A percentile compares a stretch with the other conserved stretches of the same genome.
Evolutionary conservation across 2,113 vertebrate species (phyloP).

Genomic region (Bothrops jararaca): DNA sequence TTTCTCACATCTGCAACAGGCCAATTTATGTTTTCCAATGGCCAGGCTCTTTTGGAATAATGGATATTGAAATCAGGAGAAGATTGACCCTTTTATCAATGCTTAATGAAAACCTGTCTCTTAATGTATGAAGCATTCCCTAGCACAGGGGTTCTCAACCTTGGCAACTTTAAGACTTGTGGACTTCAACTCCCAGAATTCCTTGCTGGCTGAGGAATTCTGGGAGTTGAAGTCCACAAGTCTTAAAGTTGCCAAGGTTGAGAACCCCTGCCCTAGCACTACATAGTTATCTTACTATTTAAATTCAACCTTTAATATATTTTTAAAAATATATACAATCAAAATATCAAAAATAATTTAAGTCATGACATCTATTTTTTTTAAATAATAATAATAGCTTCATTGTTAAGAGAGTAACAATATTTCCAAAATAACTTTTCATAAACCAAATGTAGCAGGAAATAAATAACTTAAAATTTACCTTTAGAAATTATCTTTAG

Average conservation of each 20-base stretch:
- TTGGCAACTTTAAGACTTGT: too few relatives aligned
- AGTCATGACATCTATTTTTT: background rate
- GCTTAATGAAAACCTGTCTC: background rate
- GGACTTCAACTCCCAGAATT: too few relatives aligned
- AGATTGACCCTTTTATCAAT: background rate
- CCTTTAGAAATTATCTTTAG: background rate
- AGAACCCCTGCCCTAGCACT: background rate
- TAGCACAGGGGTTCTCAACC: too few relatives aligned
- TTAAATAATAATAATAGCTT: background rate
- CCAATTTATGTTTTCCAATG: background rate
- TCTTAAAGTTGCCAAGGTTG: too few relatives aligned
- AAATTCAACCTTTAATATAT: background rate
- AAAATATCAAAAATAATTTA: background rate
- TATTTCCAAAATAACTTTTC: too few relatives aligned
- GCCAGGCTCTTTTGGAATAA: background rate
- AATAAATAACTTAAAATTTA: background rate
- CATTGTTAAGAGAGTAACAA: background rate
- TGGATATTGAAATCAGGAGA: background rate
- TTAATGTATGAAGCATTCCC: background rate
- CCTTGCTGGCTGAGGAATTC: too few relatives aligned
- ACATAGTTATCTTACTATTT: background rate
- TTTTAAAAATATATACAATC: background rate
- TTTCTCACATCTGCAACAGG: background rate
- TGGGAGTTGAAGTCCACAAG: too few relatives aligned
- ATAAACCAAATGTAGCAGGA: background rate